Evolutionary conservation across 2,888 invertebrate genomes (phyloP), one percentile per base, ranked within the genome.

Genomic region (Lottia gigantea): DNA sequence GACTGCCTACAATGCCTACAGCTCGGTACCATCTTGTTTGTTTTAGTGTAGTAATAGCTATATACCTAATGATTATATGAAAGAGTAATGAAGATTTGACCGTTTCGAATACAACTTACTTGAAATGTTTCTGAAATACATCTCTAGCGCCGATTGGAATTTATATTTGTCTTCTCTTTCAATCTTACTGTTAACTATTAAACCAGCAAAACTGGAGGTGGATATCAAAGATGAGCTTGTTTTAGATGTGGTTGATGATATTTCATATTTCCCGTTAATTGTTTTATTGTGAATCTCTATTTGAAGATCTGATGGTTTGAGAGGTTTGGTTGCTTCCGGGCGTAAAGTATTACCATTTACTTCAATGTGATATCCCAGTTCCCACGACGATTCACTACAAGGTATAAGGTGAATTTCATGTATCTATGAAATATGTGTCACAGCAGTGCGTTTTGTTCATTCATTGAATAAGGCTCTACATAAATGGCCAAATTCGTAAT

Each of bases 291-390:
- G 12, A 14, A 55, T 55, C 15, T 55, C 55, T 12, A 23, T 11
- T 55, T 55, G 55, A 23, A 55, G 55, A 55, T 55, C 19, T 23
- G 55, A 23, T 11, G 19, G 55, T 23, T 55, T 55, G 14, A 55
- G 19, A 55, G 55, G 55, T 55, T 55, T 19, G 55, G 55, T 55
- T 19, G 55, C 23, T 19, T 23, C 55, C 15, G 55, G 55, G 8
- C 55, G 55, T 19, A 55, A 23, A 19, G 19, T 55, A 55, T 19
- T 19, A 23, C 55, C 55, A 55, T 55, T 55, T 12, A 55, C 23
- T 23, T 55, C 55, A 55, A 55, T 23, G 14, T 55, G 55, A 55
- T 55, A 55, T 23, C 55, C 55, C 19, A 55, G 23, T 55, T 55
- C 55, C 55, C 55, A 55, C 0, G 19, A 23, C 19, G 55, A 55